Base-by-base conservation (phyloP, 2,888 invertebrate genomes). In the Cantharis rufa region DNA sequence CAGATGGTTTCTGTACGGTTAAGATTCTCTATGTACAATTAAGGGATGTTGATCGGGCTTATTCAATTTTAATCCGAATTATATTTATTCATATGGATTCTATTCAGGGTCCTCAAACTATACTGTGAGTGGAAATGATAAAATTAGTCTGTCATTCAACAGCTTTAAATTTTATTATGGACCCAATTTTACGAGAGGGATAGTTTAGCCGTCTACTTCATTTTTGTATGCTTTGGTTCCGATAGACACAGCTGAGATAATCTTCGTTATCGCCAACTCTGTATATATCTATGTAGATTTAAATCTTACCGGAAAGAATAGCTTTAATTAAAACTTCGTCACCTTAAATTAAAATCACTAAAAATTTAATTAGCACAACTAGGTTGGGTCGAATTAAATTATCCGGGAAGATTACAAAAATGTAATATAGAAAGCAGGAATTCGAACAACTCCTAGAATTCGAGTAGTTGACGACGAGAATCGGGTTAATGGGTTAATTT, bases 21-120 rank as follows among this genome's bases (percentile, higher is more conserved):
- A 69, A 70, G 72, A 76, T 73, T 78, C 70, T 71, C 74, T 64
- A 61, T 32, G 69, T 24, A 63, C 64, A 69, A 79, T 77, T 81
- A 80, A 79, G 74, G 62, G 72, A 70, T 77, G 74, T 74, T 78
- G 79, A 79, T 79, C 71, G 79, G 72, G 61, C 75, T 74, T 70
- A 73, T 78, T 75, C 75, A 70, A 73, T 73, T 73, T 73, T 77
- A 62, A 27, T 74, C 18, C n/a, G 72, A 76, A 63, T 76, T 76
- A 64, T 68, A 71, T 62, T 21, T 66, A 68, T 68, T 70, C 73
- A 69, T 75, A 78, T 70, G 61, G 61, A 78, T 18, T 72, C 71
- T 62, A 71, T 27, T 72, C 32, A 62, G 62, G 62, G 62, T 71
- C 70, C 64, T 70, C 27, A 69, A 72, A 70, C 76, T 72, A 32